Conservation (phyloP, 2,797 vertebrate genomes). For the Phrynocephalus guinanensis region DNA sequence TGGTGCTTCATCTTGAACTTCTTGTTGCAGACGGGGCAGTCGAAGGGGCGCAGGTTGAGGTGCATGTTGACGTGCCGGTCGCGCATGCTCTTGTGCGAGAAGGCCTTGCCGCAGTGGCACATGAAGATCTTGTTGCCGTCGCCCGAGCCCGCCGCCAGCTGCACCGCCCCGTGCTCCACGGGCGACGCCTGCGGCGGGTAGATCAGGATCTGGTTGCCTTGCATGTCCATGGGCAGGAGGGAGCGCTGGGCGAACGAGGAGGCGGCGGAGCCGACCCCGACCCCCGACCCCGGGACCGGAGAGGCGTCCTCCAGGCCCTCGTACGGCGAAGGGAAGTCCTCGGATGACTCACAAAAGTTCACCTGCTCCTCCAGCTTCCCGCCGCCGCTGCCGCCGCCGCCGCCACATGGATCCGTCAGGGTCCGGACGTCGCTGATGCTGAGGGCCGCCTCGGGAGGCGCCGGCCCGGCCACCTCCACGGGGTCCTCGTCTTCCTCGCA, state of each 20-base stretch:
- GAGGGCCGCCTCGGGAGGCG: slow-evolving; percentile 78
- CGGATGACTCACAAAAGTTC: slow-evolving; percentile 84
- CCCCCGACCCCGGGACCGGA: not conserved
- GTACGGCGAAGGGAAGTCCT: slow-evolving; percentile 80
- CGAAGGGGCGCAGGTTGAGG: slow-evolving; percentile 91
- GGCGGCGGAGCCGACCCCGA: not conserved
- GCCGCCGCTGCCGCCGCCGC: not conserved
- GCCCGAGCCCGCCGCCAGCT: slow-evolving; percentile 62
- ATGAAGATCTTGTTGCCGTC: slow-evolving; percentile 87
- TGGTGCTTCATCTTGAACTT: slow-evolving; percentile 98
- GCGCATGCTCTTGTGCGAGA: slow-evolving; percentile 93
- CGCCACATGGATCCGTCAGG: slow-evolving; percentile 68
- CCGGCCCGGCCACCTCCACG: slow-evolving; percentile 74
- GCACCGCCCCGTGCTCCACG: slow-evolving; percentile 44
- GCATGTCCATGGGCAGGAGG: slow-evolving; percentile 90
- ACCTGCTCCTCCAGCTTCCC: slow-evolving; percentile 79
- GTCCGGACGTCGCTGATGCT: slow-evolving; percentile 88
- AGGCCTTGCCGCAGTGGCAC: slow-evolving; percentile 95
- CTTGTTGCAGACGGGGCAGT: slow-evolving; percentile 90
- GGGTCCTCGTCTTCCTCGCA: slow-evolving; percentile 82
- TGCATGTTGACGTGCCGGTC: slow-evolving; percentile 98
- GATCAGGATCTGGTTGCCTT: slow-evolving; percentile 88
- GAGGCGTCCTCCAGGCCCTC: slow-evolving; percentile 75
- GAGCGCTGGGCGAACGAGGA: slow-evolving; percentile 56
- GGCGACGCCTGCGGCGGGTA: slow-evolving; percentile 80